Evolutionary conservation across 2,113 vertebrate genomes (phyloP).

Genomic region (Corythaeola cristata): DNA sequence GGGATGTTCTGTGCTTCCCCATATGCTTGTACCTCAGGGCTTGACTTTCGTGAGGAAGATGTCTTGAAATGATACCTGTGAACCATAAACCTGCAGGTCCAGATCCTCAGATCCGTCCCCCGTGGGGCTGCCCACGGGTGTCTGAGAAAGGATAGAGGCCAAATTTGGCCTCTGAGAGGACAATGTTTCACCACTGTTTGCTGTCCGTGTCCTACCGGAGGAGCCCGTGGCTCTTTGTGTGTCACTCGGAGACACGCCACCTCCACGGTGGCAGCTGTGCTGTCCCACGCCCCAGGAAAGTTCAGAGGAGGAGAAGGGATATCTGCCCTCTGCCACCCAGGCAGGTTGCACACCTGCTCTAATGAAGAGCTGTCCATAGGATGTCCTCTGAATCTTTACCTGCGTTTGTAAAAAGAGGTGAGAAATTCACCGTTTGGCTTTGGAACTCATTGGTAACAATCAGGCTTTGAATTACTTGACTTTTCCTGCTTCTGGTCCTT

Average conservation of each 20-base stretch:
- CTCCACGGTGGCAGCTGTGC: neutral
- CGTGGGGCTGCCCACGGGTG: neutral
- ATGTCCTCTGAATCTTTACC: neutral
- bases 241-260: accelerated
- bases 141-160: neutral
- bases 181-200: accelerated
- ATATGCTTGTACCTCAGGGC: accelerated
- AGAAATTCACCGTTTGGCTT: neutral
- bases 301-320: neutral
- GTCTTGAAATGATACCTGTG: neutral
- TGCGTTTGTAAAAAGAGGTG: neutral
- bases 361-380: neutral
- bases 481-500: neutral
- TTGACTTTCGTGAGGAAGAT: accelerated
- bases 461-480: neutral
- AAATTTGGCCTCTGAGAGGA: neutral
- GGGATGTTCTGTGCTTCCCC: neutral
- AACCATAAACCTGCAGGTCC: neutral
- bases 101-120: neutral
- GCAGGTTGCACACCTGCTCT: neutral
- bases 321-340: neutral
- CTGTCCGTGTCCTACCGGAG: neutral
- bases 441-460: neutral
- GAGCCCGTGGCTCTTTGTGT: accelerated
- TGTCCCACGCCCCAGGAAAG: accelerated